Evolutionary conservation across 2,888 invertebrate genomes (phyloP).

Genomic region (Hipparchia sbordonii): DNA sequence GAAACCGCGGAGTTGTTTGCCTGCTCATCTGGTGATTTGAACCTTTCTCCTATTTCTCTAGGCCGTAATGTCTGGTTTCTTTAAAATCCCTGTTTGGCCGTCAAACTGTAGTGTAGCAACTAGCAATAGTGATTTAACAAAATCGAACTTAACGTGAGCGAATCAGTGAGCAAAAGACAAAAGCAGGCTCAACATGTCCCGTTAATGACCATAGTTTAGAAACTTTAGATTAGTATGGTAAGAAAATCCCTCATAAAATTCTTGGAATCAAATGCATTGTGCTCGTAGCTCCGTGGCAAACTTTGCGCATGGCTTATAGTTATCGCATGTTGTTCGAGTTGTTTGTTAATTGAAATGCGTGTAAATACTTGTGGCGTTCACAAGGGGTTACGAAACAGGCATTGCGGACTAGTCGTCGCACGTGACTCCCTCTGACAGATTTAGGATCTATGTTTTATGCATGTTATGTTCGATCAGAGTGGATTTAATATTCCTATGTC

Average conservation of each 20-base stretch:
- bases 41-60: no score
- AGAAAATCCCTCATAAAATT: background rate
- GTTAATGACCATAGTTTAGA: no score
- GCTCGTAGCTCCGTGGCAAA: slow-evolving; percentile 51
- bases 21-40: no score
- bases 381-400: slow-evolving; percentile 65
- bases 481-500: slow-evolving; percentile 3
- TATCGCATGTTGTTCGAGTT: slow-evolving; percentile 63
- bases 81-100: no score
- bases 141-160: no score
- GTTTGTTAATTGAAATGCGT: slow-evolving; percentile 78
- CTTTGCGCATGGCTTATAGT: slow-evolving; percentile 55
- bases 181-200: no score
- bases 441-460: slow-evolving; percentile 12
- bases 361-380: slow-evolving; percentile 67
- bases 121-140: no score
- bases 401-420: slow-evolving; percentile 49
- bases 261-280: background rate
- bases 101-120: no score
- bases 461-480: slow-evolving; percentile 11
- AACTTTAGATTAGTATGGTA: no score
- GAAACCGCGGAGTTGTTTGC: no score
- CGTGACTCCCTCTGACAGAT: slow-evolving; percentile 20
- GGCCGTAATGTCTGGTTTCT: no score
- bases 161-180: no score